phyloP scores from a whole-genome alignment of 2,113 vertebrate species.

The Mellivora capensis region DNA sequence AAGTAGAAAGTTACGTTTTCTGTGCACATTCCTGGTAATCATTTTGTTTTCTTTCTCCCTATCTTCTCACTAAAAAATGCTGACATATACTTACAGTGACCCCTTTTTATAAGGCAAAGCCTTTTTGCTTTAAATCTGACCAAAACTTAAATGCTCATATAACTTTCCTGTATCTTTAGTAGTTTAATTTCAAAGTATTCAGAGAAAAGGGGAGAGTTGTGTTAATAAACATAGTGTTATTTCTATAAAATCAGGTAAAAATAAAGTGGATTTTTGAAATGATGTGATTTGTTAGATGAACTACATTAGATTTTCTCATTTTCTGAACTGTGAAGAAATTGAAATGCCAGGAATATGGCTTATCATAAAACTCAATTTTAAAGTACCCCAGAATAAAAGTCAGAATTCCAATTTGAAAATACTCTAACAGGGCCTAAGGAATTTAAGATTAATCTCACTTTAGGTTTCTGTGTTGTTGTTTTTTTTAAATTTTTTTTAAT shows the following conservation, averaged over 20 bases:
- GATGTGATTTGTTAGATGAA: background rate
- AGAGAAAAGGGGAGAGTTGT: background rate
- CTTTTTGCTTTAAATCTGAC: slow-evolving; percentile 20
- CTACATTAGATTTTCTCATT: background rate
- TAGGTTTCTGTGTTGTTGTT: background rate
- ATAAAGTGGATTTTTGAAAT: background rate
- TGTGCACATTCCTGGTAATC: background rate
- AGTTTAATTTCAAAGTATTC: slow-evolving; percentile 4
- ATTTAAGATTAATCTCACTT: background rate
- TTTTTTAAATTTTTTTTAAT: too few relatives aligned
- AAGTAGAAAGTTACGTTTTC: background rate
- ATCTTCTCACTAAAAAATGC: background rate
- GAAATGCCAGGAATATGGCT: slow-evolving; percentile 5
- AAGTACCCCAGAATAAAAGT: background rate
- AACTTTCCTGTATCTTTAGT: background rate
- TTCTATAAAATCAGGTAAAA: slow-evolving; percentile 3
- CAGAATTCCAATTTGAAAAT: slow-evolving; percentile 1
- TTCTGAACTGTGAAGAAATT: slow-evolving; percentile 17
- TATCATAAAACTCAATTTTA: background rate
- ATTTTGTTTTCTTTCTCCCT: background rate
- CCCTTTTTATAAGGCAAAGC: background rate
- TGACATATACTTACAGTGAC: background rate
- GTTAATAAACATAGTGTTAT: slow-evolving; percentile 4
- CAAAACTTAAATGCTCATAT: background rate
- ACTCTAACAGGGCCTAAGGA: background rate